Evolutionary conservation across 2,888 invertebrate species (phyloP).

Genomic region (Cephus rjabovi): DNA sequence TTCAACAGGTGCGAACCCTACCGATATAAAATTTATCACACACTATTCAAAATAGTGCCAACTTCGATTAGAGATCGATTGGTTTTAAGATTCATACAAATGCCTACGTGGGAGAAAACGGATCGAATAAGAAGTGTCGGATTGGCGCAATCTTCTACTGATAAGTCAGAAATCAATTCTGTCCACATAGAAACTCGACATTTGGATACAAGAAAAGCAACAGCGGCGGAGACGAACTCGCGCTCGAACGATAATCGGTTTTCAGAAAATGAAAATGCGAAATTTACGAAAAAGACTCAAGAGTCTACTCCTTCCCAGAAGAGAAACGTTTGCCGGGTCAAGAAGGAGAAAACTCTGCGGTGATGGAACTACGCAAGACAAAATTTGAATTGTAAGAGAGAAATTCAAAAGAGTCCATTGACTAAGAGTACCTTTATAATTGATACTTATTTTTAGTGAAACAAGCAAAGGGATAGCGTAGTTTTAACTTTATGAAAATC

Average conservation of each 20-base stretch:
- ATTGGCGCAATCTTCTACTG: not conserved
- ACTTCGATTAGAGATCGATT: constrained; percentile 72
- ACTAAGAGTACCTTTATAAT: not conserved
- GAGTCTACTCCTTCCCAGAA: not conserved
- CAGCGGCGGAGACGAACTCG: not conserved
- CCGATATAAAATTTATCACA: constrained; percentile 76
- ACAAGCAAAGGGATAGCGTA: not conserved
- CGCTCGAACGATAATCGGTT: not conserved
- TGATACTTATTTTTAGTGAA: not conserved
- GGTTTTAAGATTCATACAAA: constrained; percentile 73
- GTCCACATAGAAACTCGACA: not conserved
- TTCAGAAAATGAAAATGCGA: not conserved
- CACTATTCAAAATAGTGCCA: constrained; percentile 74
- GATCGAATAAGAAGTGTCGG: not conserved
- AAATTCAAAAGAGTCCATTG: not conserved
- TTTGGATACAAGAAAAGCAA: not conserved
- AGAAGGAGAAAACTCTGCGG: not conserved
- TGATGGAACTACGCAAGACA: not conserved
- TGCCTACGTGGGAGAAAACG: constrained; percentile 69
- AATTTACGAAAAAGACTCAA: not conserved
- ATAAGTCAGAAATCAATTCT: not conserved
- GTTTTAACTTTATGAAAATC: not conserved
- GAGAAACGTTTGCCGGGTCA: not conserved
- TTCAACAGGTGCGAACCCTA: constrained; percentile 70
- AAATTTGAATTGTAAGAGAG: not conserved